phyloP scores from a whole-genome alignment of 1,140 invertebrate species.

The Bombus pascuorum region DNA sequence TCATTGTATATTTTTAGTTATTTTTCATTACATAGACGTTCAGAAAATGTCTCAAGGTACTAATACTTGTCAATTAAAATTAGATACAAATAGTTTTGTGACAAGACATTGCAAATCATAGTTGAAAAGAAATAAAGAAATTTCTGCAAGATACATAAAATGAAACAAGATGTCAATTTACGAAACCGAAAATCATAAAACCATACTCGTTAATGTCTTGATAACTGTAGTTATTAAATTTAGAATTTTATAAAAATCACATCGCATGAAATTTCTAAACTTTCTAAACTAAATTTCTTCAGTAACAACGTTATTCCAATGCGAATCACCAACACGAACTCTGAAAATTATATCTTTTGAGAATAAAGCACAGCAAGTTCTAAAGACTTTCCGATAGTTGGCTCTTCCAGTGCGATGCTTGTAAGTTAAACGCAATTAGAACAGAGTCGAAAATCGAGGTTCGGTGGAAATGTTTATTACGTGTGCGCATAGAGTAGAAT shows the following conservation, averaged over 20 bases:
- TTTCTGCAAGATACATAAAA: too few species aligned
- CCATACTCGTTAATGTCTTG: too few species aligned
- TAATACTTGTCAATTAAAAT: too few species aligned
- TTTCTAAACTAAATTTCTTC: too few species aligned
- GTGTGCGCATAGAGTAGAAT: background rate
- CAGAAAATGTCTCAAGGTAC: too few species aligned
- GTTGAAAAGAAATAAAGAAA: too few species aligned
- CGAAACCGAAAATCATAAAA: too few species aligned
- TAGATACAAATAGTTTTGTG: too few species aligned
- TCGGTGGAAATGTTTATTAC: conserved; percentile 22
- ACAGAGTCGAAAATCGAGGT: background rate
- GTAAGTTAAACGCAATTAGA: conserved; percentile 5
- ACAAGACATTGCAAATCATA: too few species aligned
- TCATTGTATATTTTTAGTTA: too few species aligned
- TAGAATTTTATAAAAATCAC: background rate
- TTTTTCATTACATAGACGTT: too few species aligned
- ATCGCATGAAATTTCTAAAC: background rate
- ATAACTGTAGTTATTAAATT: background rate
- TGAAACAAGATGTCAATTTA: too few species aligned
- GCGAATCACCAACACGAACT: background rate
- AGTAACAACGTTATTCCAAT: background rate
- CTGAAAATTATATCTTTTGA: background rate
- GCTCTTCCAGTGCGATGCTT: background rate
- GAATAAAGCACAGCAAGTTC: background rate
- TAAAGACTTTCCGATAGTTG: conserved; percentile 20